A percentile compares a stretch with the other conserved stretches of the same genome.
These are phyloP conservation scores for Delphinapterus leucas DNA, from an alignment of 2,113 vertebrate genomes.

Conservation along the genomic window DNA sequence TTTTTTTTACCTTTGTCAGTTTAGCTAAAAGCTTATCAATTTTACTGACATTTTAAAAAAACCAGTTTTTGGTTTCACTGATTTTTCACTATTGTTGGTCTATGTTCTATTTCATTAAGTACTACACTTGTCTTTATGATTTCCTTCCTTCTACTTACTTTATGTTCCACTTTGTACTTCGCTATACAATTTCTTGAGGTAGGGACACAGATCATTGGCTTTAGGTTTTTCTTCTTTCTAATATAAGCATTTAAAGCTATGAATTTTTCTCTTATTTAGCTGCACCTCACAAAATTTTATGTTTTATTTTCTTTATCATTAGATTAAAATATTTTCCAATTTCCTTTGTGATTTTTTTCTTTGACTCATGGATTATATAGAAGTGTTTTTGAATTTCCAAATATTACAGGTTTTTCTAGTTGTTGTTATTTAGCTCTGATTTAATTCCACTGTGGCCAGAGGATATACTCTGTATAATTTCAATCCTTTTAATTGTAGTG, in stretches of 20 bases:
- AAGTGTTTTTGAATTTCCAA: not conserved
- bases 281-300: not conserved
- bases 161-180: not conserved
- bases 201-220: not conserved
- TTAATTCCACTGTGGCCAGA: not conserved
- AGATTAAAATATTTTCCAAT: not conserved
- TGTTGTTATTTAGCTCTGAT: not conserved
- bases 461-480: not conserved
- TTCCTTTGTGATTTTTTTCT: not conserved
- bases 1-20: not conserved
- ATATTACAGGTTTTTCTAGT: not conserved
- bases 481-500: not conserved
- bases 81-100: not conserved
- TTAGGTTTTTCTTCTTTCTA: not conserved
- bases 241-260: not conserved
- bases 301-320: not conserved
- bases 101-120: not conserved
- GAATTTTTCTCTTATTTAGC: not conserved
- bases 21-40: not conserved
- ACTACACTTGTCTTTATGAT: not conserved
- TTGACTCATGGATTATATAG: not conserved
- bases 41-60: conserved; percentile 15
- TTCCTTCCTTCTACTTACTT: not conserved
- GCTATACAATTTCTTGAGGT: not conserved
- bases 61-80: not conserved